phyloP scores from a whole-genome alignment of 2,888 invertebrate species.

The Eurois occulta region DNA sequence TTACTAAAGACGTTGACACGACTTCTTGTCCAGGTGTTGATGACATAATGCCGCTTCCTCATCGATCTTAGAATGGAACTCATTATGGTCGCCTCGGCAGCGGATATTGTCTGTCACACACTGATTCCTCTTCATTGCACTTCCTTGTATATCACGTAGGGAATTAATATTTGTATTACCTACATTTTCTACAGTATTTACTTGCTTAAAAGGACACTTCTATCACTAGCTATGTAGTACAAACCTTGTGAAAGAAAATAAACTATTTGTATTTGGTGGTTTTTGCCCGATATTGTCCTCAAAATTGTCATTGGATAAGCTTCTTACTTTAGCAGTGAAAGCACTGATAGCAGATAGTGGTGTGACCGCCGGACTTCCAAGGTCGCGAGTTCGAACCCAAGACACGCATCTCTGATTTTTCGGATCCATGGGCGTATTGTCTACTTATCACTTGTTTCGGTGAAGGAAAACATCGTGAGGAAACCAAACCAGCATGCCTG shows the following conservation, averaged over 20 bases:
- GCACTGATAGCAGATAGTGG: too few relatives aligned
- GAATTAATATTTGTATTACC: not conserved
- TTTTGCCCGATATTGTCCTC: not conserved
- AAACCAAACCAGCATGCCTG: too few relatives aligned
- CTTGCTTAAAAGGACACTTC: too few relatives aligned
- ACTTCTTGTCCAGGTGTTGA: slow-evolving; percentile 43
- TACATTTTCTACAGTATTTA: not conserved
- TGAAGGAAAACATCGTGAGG: too few relatives aligned
- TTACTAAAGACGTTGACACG: slow-evolving; percentile 34
- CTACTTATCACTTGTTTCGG: too few relatives aligned
- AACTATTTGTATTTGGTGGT: too few relatives aligned
- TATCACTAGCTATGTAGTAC: too few relatives aligned
- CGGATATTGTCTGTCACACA: slow-evolving; percentile 56
- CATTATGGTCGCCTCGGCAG: slow-evolving; percentile 38
- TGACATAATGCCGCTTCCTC: slow-evolving; percentile 50
- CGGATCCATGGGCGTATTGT: too few relatives aligned
- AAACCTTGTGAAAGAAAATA: too few relatives aligned
- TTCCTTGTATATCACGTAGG: slow-evolving; percentile 41
- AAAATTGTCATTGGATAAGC: not conserved
- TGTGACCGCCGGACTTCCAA: too few relatives aligned
- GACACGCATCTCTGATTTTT: too few relatives aligned
- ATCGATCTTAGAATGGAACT: slow-evolving; percentile 44
- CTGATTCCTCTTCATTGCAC: slow-evolving; percentile 43
- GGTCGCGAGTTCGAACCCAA: too few relatives aligned
- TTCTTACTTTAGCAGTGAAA: not conserved